phyloP scores from a whole-genome alignment of 2,797 vertebrate genomes.

The Scleropages formosus region DNA sequence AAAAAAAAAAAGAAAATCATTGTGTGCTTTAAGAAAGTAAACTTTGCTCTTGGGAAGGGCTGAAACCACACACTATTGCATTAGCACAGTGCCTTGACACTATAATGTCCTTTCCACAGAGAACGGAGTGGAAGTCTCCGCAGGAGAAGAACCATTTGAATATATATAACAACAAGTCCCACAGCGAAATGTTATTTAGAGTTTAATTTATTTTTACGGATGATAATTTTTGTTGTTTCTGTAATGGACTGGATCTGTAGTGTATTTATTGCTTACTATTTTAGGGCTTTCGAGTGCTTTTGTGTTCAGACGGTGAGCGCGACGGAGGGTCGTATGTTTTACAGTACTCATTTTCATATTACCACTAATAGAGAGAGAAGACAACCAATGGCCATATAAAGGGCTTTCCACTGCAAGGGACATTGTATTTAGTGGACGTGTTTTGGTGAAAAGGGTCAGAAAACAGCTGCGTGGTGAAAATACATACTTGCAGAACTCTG shows the following conservation, averaged over 20 bases:
- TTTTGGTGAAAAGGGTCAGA: slow-evolving; percentile 6
- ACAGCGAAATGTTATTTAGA: neutral
- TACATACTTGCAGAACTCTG: neutral
- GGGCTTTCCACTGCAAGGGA: slow-evolving; percentile 50
- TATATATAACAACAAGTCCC: neutral
- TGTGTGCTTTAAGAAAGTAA: neutral
- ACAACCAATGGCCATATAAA: slow-evolving; percentile 62
- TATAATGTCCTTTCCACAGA: neutral
- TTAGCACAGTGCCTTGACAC: neutral
- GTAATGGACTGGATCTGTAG: neutral
- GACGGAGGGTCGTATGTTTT: neutral
- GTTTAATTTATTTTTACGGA: slow-evolving; percentile 8
- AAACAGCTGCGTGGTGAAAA: neutral
- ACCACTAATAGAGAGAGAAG: slow-evolving; percentile 39
- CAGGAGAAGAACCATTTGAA: neutral
- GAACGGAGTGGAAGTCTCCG: neutral
- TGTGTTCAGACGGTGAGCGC: neutral
- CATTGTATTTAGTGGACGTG: neutral
- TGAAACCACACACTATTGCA: neutral
- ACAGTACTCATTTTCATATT: slow-evolving; percentile 42
- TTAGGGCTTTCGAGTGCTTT: neutral
- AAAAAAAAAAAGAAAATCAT: too few species aligned
- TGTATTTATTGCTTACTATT: neutral
- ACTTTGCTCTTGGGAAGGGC: neutral
- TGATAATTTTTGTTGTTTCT: neutral